phyloP scores from a whole-genome alignment of 2,113 vertebrate genomes.

The Zosterops borbonicus region DNA sequence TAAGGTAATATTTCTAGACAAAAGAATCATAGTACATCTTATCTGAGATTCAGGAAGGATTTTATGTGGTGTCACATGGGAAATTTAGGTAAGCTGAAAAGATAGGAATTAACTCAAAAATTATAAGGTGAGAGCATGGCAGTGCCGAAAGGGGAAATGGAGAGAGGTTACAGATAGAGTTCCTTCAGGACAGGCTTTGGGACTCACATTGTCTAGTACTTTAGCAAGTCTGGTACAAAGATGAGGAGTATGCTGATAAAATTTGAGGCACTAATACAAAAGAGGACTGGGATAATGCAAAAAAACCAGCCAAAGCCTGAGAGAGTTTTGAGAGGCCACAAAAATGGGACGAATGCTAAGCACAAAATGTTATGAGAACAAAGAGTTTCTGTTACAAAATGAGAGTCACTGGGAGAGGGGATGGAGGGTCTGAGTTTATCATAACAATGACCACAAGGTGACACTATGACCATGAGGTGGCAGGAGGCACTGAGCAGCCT shows the following conservation, averaged over 20 bases:
- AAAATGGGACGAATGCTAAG: background rate
- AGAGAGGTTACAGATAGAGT: background rate
- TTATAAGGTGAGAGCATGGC: background rate
- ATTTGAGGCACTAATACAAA: background rate
- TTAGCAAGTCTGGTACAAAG: background rate
- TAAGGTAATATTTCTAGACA: background rate
- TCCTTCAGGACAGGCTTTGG: background rate
- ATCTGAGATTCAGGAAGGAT: constrained; percentile 26
- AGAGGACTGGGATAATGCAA: background rate
- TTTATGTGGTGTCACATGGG: constrained; percentile 7
- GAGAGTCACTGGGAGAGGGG: background rate
- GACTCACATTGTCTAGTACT: background rate
- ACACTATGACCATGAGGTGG: background rate
- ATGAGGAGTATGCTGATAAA: background rate
- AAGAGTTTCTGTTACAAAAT: background rate
- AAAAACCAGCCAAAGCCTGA: background rate
- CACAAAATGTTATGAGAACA: background rate
- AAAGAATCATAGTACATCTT: constrained; percentile 4
- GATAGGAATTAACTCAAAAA: constrained; percentile 21
- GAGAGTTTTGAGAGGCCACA: background rate
- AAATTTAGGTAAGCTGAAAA: constrained; percentile 40
- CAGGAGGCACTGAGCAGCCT: background rate
- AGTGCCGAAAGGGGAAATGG: background rate
- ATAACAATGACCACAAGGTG: background rate
- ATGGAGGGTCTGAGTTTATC: background rate